Base-by-base conservation (phyloP, 2,113 vertebrate species). In the Nothocercus nigrocapillus region DNA sequence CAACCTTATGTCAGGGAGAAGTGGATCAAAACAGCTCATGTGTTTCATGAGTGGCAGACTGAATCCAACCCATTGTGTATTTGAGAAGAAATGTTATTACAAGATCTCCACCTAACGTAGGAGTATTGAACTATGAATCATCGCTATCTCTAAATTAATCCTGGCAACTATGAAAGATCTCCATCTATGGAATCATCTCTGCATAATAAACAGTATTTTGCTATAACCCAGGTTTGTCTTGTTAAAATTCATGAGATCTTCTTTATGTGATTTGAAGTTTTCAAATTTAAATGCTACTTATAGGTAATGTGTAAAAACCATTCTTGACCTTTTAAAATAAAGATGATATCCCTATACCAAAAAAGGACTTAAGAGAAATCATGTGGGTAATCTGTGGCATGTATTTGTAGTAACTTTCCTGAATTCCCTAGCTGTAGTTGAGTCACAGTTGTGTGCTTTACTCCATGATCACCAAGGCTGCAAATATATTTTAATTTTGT, bases 401-500 rank as follows among this genome's bases (percentile, higher is more conserved):
- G 8, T 8, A 9, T 76, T 45, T 73, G 56, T 45, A 82, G 47
- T 49, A 49, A 19, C 49, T 88, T 84, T 86, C 22, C 38, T 89
- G 51, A 89, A 17, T 89, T 89, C n/a, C 27, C 44, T 47, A 73
- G 22, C 22, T 89, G 12, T 66, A 27, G 25, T 36, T 36, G 56
- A 70, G 25, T 90, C 22, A 36, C 75, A 86, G 14, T 34, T 61
- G 56, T 84, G 69, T 54, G 7, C 47, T 79, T 92, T 82, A 30
- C 10, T 72, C 24, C 17, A 1, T 53, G 54, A 24, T 90, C 69
- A 69, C 32, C 34, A 56, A 34, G 77, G 58, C 40, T 94, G 61
- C 61, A 84, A 93, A 78, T 68, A 17, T 34, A 51, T 90, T 85
- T 88, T 67, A 59, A 49, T 87, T 93, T 87, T 87, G 16, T 47